Conservation (phyloP, 2,113 vertebrate species). For the Halcyon malimbica region DNA sequence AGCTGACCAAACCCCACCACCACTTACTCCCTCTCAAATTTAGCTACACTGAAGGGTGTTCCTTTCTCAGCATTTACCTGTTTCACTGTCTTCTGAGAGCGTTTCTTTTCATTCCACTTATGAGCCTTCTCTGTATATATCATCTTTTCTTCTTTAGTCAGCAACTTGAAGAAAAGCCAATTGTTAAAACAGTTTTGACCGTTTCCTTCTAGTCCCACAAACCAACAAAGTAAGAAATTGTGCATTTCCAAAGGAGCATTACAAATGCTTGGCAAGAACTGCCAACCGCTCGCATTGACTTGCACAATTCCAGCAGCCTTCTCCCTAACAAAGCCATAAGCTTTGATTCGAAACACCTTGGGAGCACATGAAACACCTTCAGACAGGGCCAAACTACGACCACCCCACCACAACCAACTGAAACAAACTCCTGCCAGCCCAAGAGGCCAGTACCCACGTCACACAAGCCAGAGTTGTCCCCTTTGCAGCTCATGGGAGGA, state of each 20-base stretch:
- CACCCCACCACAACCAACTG: accelerated
- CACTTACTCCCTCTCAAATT: no score
- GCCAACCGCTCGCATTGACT: background rate
- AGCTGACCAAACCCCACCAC: background rate
- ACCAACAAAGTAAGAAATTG: background rate
- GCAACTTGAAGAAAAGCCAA: slow-evolving; percentile 33
- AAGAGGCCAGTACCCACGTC: accelerated
- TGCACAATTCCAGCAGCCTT: background rate
- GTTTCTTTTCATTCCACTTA: slow-evolving; percentile 52
- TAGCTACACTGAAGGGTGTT: accelerated
- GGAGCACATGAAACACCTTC: accelerated
- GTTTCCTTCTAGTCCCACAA: background rate
- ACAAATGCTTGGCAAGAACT: background rate
- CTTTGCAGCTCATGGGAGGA: accelerated
- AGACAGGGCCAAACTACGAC: accelerated
- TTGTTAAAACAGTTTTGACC: background rate
- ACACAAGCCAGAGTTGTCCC: no score
- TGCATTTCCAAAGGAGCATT: background rate
- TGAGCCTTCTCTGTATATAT: slow-evolving; percentile 72
- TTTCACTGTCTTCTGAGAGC: background rate
- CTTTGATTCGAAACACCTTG: background rate
- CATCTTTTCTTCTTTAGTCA: slow-evolving; percentile 63
- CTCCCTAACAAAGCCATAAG: accelerated
- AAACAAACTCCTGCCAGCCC: background rate
- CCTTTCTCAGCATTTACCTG: slow-evolving; percentile 45